Percentiles rank a stretch among this genome's conserved stretches.
These are phyloP conservation scores for Caenorhabditis sinica DNA, from an alignment of 2,888 invertebrate genomes.

Conservation along the genomic window DNA sequence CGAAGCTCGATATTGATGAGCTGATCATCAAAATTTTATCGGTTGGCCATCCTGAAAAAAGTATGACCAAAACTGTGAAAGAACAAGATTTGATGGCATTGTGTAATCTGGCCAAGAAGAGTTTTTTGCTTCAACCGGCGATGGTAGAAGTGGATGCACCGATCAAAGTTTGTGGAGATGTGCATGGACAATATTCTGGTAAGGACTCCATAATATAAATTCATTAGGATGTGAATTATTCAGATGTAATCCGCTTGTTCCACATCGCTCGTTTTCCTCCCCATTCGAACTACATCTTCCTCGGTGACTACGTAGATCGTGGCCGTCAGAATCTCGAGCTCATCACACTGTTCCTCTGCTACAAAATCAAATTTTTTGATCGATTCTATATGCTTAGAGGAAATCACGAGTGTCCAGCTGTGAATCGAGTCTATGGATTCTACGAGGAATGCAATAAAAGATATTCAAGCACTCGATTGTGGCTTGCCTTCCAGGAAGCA, in stretches of 20 bases:
- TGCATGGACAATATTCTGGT: slow-evolving; percentile 79
- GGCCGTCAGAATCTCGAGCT: slow-evolving; percentile 76
- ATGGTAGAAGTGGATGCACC: slow-evolving; percentile 76
- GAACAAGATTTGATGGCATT: slow-evolving; percentile 73
- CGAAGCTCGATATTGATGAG: slow-evolving; percentile 71
- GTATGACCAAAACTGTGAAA: slow-evolving; percentile 73
- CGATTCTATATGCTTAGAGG: slow-evolving; percentile 77
- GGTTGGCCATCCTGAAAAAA: slow-evolving; percentile 72
- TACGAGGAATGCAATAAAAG: slow-evolving; percentile 77
- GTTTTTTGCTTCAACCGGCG: slow-evolving; percentile 72
- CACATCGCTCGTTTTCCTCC: slow-evolving; percentile 77
- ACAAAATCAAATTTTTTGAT: slow-evolving; percentile 73
- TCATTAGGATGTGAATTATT: neutral
- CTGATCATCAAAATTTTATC: slow-evolving; percentile 72
- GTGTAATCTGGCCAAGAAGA: slow-evolving; percentile 67
- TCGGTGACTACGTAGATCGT: slow-evolving; percentile 80
- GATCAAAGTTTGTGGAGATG: slow-evolving; percentile 78
- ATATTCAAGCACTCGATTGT: slow-evolving; percentile 73
- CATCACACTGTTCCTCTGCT: slow-evolving; percentile 76
- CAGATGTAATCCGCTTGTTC: slow-evolving; percentile 76
- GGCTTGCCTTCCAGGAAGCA: slow-evolving; percentile 76
- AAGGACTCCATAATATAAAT: neutral
- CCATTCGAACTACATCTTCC: slow-evolving; percentile 76
- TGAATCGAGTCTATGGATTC: slow-evolving; percentile 80
- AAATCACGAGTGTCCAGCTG: slow-evolving; percentile 75